Evolutionary conservation across 2,797 vertebrate species (phyloP), one percentile per base, ranked within the genome.

Genomic region (Thripadectes ignobilis): DNA sequence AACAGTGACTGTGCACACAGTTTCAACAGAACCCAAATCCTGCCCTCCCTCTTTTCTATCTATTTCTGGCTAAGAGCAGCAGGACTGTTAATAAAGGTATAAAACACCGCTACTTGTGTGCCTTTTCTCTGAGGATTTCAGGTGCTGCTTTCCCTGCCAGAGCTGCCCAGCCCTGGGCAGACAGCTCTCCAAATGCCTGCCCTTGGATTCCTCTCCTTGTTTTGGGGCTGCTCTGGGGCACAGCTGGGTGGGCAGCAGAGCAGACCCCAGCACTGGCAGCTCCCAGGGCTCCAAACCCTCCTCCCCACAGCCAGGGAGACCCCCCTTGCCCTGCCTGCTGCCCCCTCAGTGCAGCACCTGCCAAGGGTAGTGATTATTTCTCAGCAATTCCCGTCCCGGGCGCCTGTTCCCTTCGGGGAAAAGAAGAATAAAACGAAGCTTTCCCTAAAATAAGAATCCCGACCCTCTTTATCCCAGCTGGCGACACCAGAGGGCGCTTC

Each of bases 191-290:
- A 12, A 26, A 27, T 0, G 5, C 41, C 52, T 3, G 10, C 13
- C 41, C 16, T 15, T 41, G 6, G 41, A 2, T 10, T 39, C 32
- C 39, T 22, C 7, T 22, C 66, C 88, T 6, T 9, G 2, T 11
- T 29, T 12, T 5, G 55, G n/a, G 41, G 85, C 52, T 48, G 72
- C 65, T 4, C 6, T 0, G 69, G 45, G 27, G 2, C 49, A 7
- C 3, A 1, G 77, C 43, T 1, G 3, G 1, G 75, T 3, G 13
- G 16, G 10, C 49, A 0, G 1, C 46, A 30, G 23, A 55, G 63
- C 72, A 5, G 39, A 2, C 3, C 12, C 7, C 0, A 72, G 55
- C 22, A 3, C 2, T 0, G 12, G 52, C 84, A n/a, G 54, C 61
- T 12, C 3, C 87, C 63, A 1, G 19, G 22, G n/a, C 84, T 52